These are phyloP conservation scores for Teleopsis dalmanni DNA, from an alignment of 1,140 invertebrate species.

Conservation along the genomic window DNA sequence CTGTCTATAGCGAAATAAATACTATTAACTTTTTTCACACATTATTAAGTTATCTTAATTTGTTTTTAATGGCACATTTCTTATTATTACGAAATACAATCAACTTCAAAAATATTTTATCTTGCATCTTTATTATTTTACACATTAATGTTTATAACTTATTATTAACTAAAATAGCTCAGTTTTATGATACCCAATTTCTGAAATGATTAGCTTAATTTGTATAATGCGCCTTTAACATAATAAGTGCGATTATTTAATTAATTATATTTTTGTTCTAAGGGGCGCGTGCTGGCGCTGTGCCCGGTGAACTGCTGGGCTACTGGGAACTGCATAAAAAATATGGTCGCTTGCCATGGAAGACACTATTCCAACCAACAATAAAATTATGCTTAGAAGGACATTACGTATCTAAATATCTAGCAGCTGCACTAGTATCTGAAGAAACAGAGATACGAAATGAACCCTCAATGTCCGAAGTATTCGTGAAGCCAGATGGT, in stretches of 20 bases:
- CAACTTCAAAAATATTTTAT: too few species aligned
- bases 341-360: constrained; percentile 77
- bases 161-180: too few species aligned
- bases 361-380: constrained; percentile 67
- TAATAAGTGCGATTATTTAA: not conserved
- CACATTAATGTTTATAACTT: too few species aligned
- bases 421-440: constrained; percentile 54
- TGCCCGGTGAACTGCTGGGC: constrained; percentile 86
- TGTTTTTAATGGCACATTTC: too few species aligned
- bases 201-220: too few species aligned
- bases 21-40: too few species aligned
- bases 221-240: too few species aligned
- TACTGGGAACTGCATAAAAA: constrained; percentile 72
- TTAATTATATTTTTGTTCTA: constrained; percentile 7
- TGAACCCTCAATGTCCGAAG: constrained; percentile 54
- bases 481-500: constrained; percentile 60
- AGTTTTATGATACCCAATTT: too few species aligned
- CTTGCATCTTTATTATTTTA: too few species aligned
- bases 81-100: too few species aligned
- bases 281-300: constrained; percentile 70
- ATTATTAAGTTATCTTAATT: too few species aligned
- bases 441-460: constrained; percentile 51
- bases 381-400: constrained; percentile 68
- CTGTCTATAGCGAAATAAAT: too few species aligned
- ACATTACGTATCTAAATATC: constrained; percentile 62